Conservation (phyloP, 2,797 vertebrate genomes). For the Cyprinodon diabolis region DNA sequence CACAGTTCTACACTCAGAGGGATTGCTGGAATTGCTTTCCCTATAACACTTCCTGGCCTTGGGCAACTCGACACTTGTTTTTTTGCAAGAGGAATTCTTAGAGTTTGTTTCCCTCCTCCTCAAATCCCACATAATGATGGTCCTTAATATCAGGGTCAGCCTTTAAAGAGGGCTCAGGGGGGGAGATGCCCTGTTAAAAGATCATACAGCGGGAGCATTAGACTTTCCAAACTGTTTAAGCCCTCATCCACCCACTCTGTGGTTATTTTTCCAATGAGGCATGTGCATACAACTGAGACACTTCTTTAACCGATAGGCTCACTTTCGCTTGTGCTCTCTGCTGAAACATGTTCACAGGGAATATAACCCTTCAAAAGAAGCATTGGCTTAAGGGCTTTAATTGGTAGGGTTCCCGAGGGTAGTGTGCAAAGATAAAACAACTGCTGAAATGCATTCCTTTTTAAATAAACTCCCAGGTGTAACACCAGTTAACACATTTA, state of each 20-base stretch:
- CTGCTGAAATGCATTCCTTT: not conserved
- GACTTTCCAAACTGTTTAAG: constrained; percentile 31
- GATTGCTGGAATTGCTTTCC: constrained; percentile 10
- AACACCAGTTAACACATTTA: not conserved
- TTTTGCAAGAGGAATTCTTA: constrained; percentile 48
- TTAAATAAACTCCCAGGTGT: not conserved
- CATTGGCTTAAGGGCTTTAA: not conserved
- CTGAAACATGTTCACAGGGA: constrained; percentile 20
- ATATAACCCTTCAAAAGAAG: not conserved
- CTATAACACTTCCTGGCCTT: constrained; percentile 26
- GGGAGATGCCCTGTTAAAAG: constrained; percentile 44
- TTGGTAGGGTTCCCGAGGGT: constrained; percentile 8
- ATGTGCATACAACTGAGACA: constrained; percentile 13
- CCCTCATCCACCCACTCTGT: constrained; percentile 1
- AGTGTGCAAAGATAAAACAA: not conserved
- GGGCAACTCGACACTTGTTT: constrained; percentile 27
- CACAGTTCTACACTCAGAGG: constrained; percentile 5
- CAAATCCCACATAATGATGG: constrained; percentile 38
- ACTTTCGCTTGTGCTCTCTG: constrained; percentile 1
- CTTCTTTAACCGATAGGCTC: not conserved
- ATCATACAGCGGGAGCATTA: constrained; percentile 44
- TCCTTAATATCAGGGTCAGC: constrained; percentile 40
- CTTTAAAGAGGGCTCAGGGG: constrained; percentile 50
- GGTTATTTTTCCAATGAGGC: constrained; percentile 14
- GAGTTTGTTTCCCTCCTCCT: constrained; percentile 30